Base-by-base conservation (phyloP, 2,113 vertebrate species). In the Urocitellus parryii region DNA sequence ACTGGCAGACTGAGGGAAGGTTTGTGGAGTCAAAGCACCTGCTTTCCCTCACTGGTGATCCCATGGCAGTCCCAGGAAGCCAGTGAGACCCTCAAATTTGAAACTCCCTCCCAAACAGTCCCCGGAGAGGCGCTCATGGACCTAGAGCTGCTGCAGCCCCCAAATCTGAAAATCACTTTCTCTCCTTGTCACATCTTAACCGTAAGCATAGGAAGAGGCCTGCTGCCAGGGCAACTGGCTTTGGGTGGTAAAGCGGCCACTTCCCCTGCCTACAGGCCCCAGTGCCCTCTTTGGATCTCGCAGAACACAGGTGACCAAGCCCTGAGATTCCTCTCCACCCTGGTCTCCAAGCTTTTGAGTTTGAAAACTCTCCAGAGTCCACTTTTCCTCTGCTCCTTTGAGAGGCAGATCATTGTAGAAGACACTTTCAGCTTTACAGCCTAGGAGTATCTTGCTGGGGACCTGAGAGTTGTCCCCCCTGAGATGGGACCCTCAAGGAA, bases 201-300 rank as follows among this genome's bases (percentile, higher is more conserved):
- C 12, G 1, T 20, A 82, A 53, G 73, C 37, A n/a, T 7, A 42
- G 68, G 51, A 61, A 80, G 67, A 4, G 5, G 42, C 39, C 72
- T 68, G 68, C 95, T 88, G 34, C 93, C 85, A 25, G 32, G 93
- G 76, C 73, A 91, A 82, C 67, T 42, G 51, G 12, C 32, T 53
- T 25, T 32, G 17, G 2, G 45, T 12, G 29, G 12, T 42, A 24
- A 51, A 37, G 48, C 16, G 25, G 37, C 13, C 39, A 48, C 20
- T 5, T 42, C 56, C 20, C 42, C 9, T n/a, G 61, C 63, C 42
- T 42, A 16, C 14, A 53, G 63, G 25, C n/a, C 76, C 37, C 22
- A 16, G 37, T 18, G 14, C 0, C 63, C 37, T 25, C 25, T 39
- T 34, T 27, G 22, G 14, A 37, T 34, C 8, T 32, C 2, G 1